A percentile compares a stretch with the other conserved stretches of the same genome.
These are phyloP conservation scores for Acanthurus leucopareius DNA, from an alignment of 2,797 vertebrate genomes.

Conservation along the genomic window DNA sequence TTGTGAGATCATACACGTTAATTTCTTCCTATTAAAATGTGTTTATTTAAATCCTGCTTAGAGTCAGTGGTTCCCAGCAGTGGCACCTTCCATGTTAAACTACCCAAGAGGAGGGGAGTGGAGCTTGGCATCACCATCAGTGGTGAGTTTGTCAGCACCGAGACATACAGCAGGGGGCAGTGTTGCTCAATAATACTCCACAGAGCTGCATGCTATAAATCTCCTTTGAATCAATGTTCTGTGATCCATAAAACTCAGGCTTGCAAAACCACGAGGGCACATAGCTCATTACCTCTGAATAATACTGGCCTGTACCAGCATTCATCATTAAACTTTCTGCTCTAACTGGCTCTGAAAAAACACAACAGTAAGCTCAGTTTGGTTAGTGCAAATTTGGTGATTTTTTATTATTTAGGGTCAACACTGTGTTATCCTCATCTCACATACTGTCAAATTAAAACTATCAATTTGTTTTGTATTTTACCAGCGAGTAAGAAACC, in stretches of 20 bases:
- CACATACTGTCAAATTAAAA: slow-evolving; percentile 1
- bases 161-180: slow-evolving; percentile 66
- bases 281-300: slow-evolving; percentile 69
- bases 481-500: slow-evolving; percentile 93
- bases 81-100: slow-evolving; percentile 97
- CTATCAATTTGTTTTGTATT: slow-evolving; percentile 22
- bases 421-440: background rate
- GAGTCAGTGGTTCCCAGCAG: slow-evolving; percentile 99
- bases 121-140: slow-evolving; percentile 99
- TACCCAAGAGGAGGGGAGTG: slow-evolving; percentile 95
- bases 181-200: slow-evolving; percentile 48
- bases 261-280: slow-evolving; percentile 41
- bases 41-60: slow-evolving; percentile 61
- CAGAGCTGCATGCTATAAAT: background rate
- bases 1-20: background rate
- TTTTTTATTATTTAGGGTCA: background rate
- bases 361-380: background rate
- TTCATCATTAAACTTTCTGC: slow-evolving; percentile 43
- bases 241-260: slow-evolving; percentile 64
- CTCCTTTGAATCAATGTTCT: slow-evolving; percentile 47
- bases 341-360: slow-evolving; percentile 31
- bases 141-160: slow-evolving; percentile 86
- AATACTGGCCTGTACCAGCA: slow-evolving; percentile 42
- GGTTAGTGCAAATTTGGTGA: background rate
- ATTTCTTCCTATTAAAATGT: background rate